Evolutionary conservation across 2,888 invertebrate species (phyloP), one percentile per base, ranked within the genome.

Genomic region (Sepioteuthis lessoniana): DNA sequence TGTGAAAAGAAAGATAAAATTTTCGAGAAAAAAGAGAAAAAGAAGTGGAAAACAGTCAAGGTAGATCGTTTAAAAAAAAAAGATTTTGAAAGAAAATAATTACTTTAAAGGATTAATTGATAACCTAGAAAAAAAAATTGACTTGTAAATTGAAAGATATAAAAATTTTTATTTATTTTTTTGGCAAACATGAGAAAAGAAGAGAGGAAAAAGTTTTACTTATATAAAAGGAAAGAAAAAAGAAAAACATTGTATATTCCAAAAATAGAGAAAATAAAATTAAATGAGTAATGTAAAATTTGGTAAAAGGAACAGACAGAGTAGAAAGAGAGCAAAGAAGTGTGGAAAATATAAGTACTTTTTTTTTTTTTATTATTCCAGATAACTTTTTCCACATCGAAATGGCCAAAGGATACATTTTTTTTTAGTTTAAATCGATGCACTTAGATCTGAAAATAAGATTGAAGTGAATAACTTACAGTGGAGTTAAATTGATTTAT

Each of bases 401-500:
- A 76, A 76, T 76, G n/a, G 76, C 76, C 76, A 35, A 19, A 76
- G 76, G 76, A 35, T 76, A 35, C n/a, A 31, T 60, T 60, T 76
- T 25, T n/a, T 76, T 76, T 16, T 76, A 76, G 76, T 76, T 76
- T n/a, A 76, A 76, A 76, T 76, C 76, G n/a, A n/a, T 76, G 76
- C n/a, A 16, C n/a, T n/a, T 76, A 76, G 31, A n/a, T 76, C 76
- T 76, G 76, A 76, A 76, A 76, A 76, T 76, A 76, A 76, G 76
- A 76, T 76, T n/a, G 76, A 76, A 76, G 16, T 35, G 76, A 76
- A 76, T 76, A n/a, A 76, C 76, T n/a, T n/a, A 13, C n/a, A 76
- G 76, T n/a, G 35, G n/a, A n/a, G 76, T 76, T 76, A 76, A 76
- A 76, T 76, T 76, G 76, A 76, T 76, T 76, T n/a, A 76, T 76